Evolutionary conservation across 1,140 invertebrate species (phyloP).

Genomic region (Drosophila fuyamai): DNA sequence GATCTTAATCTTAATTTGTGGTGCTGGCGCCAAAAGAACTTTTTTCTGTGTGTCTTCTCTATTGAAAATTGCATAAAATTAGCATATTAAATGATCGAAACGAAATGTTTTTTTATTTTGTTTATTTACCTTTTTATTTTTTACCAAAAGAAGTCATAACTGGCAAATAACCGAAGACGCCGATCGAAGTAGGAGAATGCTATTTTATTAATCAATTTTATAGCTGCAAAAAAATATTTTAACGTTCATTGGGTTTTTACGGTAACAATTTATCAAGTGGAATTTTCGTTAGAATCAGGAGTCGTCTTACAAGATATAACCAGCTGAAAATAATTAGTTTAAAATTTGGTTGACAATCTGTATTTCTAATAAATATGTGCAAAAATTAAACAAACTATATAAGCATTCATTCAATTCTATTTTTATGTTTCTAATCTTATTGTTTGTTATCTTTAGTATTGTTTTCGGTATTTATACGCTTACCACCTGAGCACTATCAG

Average conservation of each 20-base stretch:
- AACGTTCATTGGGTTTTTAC: constrained; percentile 13
- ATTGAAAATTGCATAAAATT: constrained; percentile 61
- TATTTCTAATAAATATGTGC: no score
- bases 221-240: constrained; percentile 29
- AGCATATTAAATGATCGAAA: constrained; percentile 55
- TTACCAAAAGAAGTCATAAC: constrained; percentile 35
- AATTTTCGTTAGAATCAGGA: not conserved
- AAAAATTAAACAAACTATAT: constrained; percentile 10
- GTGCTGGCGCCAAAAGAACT: constrained; percentile 70
- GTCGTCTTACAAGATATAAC: no score
- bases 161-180: constrained; percentile 34
- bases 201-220: constrained; percentile 65
- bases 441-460: constrained; percentile 26
- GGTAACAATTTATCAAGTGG: constrained; percentile 18
- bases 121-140: constrained; percentile 44
- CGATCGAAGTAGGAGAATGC: constrained; percentile 4
- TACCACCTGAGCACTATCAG: constrained; percentile 25
- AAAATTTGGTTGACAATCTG: not conserved
- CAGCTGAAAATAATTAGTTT: not conserved
- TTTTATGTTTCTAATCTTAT: constrained; percentile 17
- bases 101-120: constrained; percentile 56
- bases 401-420: constrained; percentile 10
- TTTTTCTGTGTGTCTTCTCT: constrained; percentile 38
- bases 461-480: constrained; percentile 31
- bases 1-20: constrained; percentile 81